These are phyloP conservation scores for Cyrtodaria siliqua DNA, from an alignment of 2,888 invertebrate species.

Conservation along the genomic window DNA sequence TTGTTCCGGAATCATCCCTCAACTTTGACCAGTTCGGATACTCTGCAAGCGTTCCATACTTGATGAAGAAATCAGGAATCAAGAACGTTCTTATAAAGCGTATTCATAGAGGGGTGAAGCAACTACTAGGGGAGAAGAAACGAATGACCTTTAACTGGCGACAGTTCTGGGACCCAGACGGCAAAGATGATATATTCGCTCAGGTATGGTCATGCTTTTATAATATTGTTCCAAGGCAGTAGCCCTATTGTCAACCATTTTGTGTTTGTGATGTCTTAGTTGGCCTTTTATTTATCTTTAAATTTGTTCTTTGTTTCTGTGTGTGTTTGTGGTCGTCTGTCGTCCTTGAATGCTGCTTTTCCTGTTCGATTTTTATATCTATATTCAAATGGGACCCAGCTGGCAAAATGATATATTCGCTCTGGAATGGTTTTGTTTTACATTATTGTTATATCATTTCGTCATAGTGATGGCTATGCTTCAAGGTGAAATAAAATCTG, in stretches of 20 bases:
- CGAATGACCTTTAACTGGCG: constrained; percentile 95
- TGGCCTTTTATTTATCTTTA: too few species aligned
- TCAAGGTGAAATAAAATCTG: too few species aligned
- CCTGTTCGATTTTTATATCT: too few species aligned
- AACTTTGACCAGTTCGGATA: constrained; percentile 83
- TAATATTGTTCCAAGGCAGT: too few species aligned
- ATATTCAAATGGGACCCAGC: too few species aligned
- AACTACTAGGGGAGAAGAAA: constrained; percentile 91
- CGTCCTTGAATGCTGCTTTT: too few species aligned
- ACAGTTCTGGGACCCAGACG: constrained; percentile 89
- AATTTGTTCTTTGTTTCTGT: too few species aligned
- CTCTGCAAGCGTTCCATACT: constrained; percentile 78
- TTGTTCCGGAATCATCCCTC: constrained; percentile 78
- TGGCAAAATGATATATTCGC: neutral
- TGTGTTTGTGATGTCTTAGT: too few species aligned
- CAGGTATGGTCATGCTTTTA: too few species aligned
- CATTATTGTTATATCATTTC: neutral
- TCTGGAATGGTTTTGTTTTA: neutral
- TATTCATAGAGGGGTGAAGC: constrained; percentile 93
- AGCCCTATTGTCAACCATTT: too few species aligned
- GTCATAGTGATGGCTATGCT: neutral
- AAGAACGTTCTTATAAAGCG: constrained; percentile 78
- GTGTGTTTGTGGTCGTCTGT: too few species aligned
- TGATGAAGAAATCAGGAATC: constrained; percentile 76
- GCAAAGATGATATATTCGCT: constrained; percentile 88